Conservation (phyloP, 2,888 invertebrate species). For the Eupithecia subfuscata region DNA sequence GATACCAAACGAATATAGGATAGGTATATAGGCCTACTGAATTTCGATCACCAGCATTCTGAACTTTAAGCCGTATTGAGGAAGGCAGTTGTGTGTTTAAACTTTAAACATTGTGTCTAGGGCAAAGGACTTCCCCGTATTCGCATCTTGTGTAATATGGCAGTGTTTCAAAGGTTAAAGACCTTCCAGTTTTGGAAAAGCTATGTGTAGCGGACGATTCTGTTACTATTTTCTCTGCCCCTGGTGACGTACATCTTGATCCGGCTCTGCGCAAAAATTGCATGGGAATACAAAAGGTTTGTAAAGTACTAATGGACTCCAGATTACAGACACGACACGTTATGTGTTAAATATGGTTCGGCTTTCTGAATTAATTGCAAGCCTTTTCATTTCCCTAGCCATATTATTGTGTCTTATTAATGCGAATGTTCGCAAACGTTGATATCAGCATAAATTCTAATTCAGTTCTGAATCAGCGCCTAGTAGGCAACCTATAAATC, state of each 20-base stretch:
- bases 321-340: constrained; percentile 11
- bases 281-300: constrained; percentile 17
- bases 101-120: too few species aligned
- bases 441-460: neutral
- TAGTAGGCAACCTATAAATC: neutral
- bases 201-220: neutral
- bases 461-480: neutral
- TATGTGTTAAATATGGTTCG: neutral
- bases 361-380: neutral
- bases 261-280: constrained; percentile 13
- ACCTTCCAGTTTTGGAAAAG: too few species aligned
- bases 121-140: too few species aligned
- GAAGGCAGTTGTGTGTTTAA: too few species aligned
- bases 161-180: too few species aligned
- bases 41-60: too few species aligned
- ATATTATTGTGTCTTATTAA: neutral
- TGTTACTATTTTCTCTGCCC: neutral
- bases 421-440: neutral
- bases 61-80: too few species aligned
- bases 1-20: too few species aligned
- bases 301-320: constrained; percentile 27
- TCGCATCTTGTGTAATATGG: too few species aligned
- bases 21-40: too few species aligned
- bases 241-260: neutral
- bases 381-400: neutral